Percentiles rank a stretch among this genome's conserved stretches.
Conservation (phyloP, 2,113 vertebrate genomes). For the Oncorhynchus gorbuscha region DNA sequence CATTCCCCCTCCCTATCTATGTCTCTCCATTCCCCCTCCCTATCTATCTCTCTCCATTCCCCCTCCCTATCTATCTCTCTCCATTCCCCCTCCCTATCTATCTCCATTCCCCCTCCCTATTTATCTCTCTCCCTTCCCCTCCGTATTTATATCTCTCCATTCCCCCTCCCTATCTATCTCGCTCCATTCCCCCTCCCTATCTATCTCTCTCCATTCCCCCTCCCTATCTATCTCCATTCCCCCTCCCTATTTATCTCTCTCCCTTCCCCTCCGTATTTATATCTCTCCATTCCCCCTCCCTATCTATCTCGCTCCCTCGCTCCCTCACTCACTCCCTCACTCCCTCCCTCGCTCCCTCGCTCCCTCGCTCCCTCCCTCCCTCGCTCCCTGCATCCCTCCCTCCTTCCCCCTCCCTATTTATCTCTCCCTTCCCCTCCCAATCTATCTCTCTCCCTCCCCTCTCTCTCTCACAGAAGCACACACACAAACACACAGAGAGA, state of each 20-base stretch:
- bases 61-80: too few relatives aligned
- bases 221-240: too few relatives aligned
- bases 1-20: too few relatives aligned
- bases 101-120: too few relatives aligned
- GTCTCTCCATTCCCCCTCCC: too few relatives aligned
- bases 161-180: too few relatives aligned
- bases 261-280: not conserved
- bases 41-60: too few relatives aligned
- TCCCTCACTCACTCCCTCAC: not conserved
- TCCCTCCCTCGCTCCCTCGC: not conserved
- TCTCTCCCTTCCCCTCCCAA: slow-evolving; percentile 15
- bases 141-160: too few relatives aligned
- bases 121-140: too few relatives aligned
- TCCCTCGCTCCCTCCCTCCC: too few relatives aligned
- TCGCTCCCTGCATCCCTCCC: not conserved
- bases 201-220: not conserved
- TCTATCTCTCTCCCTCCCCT: slow-evolving; percentile 18
- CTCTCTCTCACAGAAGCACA: not conserved
- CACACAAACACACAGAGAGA: not conserved
- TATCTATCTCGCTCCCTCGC: not conserved
- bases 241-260: not conserved
- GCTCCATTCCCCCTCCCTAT: not conserved
- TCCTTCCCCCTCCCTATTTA: too few relatives aligned
- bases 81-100: too few relatives aligned
- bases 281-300: slow-evolving; percentile 6